These are phyloP conservation scores for Mormyrus lacerda DNA, from an alignment of 2,113 vertebrate species.

Conservation along the genomic window DNA sequence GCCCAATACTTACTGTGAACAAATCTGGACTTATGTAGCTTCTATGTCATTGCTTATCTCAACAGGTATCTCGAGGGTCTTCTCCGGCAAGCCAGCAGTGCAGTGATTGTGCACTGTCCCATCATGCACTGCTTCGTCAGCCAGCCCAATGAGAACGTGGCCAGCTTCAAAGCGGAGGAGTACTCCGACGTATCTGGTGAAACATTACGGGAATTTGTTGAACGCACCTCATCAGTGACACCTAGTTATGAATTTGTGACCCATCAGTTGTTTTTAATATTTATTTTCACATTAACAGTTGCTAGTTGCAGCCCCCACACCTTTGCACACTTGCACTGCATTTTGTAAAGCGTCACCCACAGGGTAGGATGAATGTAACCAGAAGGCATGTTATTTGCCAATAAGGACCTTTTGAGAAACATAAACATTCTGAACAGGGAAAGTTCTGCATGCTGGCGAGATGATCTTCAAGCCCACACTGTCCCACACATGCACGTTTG, in stretches of 20 bases:
- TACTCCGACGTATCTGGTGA: conserved; percentile 71
- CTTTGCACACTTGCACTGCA: background rate
- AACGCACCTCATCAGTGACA: background rate
- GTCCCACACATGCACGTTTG: background rate
- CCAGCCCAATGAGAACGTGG: conserved; percentile 58
- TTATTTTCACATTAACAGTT: background rate
- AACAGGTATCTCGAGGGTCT: conserved; percentile 83
- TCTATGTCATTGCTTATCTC: background rate
- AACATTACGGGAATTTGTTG: background rate
- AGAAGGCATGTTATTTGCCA: background rate
- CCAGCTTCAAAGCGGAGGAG: conserved; percentile 74
- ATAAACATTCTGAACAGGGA: background rate
- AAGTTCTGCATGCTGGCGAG: background rate
- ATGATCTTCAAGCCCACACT: background rate
- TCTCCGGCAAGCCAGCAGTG: conserved; percentile 78
- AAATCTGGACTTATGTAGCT: background rate
- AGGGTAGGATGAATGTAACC: background rate
- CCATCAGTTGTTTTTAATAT: background rate
- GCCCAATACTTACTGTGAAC: background rate
- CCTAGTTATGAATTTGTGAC: background rate
- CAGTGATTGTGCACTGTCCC: conserved; percentile 71
- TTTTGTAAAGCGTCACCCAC: background rate
- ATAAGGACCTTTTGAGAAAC: background rate
- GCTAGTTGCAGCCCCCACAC: background rate
- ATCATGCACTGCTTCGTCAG: conserved; percentile 75